phyloP scores from a whole-genome alignment of 2,113 vertebrate genomes.

The Triplophysa dalaica region DNA sequence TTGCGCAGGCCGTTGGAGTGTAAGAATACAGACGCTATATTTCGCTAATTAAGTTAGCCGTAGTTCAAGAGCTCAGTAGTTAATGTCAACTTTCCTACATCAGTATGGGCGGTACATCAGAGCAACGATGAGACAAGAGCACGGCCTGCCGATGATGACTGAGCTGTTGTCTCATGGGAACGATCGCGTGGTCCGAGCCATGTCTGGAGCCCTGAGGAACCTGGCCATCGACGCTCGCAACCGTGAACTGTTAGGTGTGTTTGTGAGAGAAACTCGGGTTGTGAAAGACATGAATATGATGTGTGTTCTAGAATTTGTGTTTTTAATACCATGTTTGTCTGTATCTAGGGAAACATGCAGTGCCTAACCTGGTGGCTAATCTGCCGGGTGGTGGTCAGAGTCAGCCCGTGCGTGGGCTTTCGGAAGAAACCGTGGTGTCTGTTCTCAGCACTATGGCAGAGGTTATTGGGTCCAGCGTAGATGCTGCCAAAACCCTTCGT shows the following conservation, averaged over 20 bases:
- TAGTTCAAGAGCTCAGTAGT: no score
- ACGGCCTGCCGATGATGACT: constrained; percentile 86
- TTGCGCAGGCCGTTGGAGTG: constrained; percentile 91
- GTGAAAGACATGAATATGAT: no score
- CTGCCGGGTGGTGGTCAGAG: constrained; percentile 87
- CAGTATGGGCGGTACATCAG: constrained; percentile 91
- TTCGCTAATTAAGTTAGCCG: no score
- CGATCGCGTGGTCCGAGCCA: constrained; percentile 90
- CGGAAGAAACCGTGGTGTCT: constrained; percentile 88
- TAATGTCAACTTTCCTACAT: not conserved
- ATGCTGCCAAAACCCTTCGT: constrained; percentile 87
- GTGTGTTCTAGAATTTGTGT: not conserved
- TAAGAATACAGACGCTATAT: constrained; percentile 58
- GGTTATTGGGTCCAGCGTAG: constrained; percentile 86
- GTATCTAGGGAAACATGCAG: constrained; percentile 82
- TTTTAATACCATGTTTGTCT: not conserved
- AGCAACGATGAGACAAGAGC: constrained; percentile 85
- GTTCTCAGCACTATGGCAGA: constrained; percentile 90
- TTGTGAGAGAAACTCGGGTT: not conserved
- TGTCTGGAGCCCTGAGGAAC: constrained; percentile 91
- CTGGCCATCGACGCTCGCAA: constrained; percentile 89
- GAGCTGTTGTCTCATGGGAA: constrained; percentile 85
- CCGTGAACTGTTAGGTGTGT: constrained; percentile 88
- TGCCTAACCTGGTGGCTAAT: constrained; percentile 87
- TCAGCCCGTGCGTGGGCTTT: constrained; percentile 78